Evolutionary conservation across 2,888 invertebrate species (phyloP), one percentile per base, ranked within the genome.

Genomic region (Eristalis pertinax): DNA sequence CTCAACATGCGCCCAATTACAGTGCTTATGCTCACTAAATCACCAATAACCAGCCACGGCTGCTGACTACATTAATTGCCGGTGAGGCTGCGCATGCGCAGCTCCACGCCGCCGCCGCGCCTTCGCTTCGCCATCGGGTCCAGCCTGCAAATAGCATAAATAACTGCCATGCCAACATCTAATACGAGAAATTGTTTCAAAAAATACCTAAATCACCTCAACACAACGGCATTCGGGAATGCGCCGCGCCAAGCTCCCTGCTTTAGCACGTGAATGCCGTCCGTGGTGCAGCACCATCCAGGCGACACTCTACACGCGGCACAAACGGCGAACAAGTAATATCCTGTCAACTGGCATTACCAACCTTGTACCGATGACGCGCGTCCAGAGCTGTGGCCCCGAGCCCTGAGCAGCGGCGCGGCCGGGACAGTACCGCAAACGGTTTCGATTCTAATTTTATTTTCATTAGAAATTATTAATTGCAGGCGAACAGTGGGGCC

Each of bases 301-400:
- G 11, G 62, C 56, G 84, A 76, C 84, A 76, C 60, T 74, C 69
- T 81, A 82, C 85, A 82, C 82, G 24, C 80, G 24, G 63, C 72
- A 35, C 72, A 72, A 69, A 75, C 75, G 78, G 67, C 69, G 43
- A 62, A 58, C 82, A 85, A 73, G 81, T 69, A 85, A 82, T 85
- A 85, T 86, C 78, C 82, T 86, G 85, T 86, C 85, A 82, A 86
- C 64, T 82, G 77, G 77, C 50, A 86, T 86, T 86, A 82, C 74
- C 74, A 82, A 60, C 82, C 85, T 86, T 82, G 82, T 78, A 85
- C 67, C 56, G 84, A 85, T 85, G 85, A 85, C 85, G 85, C 69
- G 63, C 63, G 72, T 35, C 56, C 22, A 58, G 63, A 50, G 50
- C 50, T 56, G n/a, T n/a, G 29, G 38, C 58, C 24, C 58, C 68